phyloP scores from a whole-genome alignment of 2,888 invertebrate genomes.

The Tetranychus truncatus region DNA sequence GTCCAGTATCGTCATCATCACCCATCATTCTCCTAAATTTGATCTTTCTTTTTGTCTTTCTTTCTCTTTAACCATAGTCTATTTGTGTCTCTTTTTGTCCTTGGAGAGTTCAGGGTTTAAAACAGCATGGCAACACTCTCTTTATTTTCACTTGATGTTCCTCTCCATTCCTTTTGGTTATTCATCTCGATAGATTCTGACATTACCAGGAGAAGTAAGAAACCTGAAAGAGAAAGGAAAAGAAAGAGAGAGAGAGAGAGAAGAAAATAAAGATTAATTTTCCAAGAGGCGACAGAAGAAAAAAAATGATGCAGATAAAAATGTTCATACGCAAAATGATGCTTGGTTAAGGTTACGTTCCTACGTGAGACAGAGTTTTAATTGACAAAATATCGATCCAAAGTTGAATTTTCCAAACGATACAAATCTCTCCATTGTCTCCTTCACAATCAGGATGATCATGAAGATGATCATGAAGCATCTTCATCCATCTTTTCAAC shows the following conservation, averaged over 20 bases:
- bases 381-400: neutral
- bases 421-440: neutral
- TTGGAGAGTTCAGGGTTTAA: neutral
- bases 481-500: neutral
- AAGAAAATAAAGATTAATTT: neutral
- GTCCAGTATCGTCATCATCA: neutral
- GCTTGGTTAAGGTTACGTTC: neutral
- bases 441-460: neutral
- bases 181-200: neutral
- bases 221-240: neutral
- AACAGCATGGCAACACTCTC: neutral
- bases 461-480: neutral
- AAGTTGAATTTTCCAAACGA: too few relatives aligned
- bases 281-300: neutral
- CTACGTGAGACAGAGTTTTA: neutral
- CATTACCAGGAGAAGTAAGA: neutral
- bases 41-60: neutral
- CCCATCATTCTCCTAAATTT: neutral
- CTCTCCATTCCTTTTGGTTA: neutral
- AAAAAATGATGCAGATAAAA: neutral
- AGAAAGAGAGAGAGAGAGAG: neutral
- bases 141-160: neutral
- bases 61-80: neutral
- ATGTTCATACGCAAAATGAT: neutral
- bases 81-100: neutral